phyloP scores from a whole-genome alignment of 2,113 vertebrate genomes.

The Pseudopodoces humilis region DNA sequence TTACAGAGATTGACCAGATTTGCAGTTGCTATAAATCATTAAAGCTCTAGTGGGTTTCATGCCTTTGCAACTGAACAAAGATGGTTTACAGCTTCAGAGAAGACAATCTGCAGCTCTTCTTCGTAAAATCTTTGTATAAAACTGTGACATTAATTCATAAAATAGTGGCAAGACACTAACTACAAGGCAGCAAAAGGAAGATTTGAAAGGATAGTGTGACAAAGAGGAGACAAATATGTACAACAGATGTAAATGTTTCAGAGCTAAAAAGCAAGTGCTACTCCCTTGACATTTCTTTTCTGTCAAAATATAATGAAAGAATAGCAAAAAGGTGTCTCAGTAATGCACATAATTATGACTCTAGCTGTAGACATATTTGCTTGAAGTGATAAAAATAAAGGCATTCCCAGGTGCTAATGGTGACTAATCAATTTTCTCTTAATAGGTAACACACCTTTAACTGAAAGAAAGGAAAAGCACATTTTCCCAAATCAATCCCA shows the following conservation, averaged over 20 bases:
- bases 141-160: neutral
- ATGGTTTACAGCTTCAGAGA: neutral
- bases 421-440: slow-evolving; percentile 25
- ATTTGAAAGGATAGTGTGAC: neutral
- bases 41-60: neutral
- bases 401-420: neutral
- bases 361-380: slow-evolving; percentile 41
- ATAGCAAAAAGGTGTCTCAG: slow-evolving; percentile 29
- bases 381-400: slow-evolving; percentile 36
- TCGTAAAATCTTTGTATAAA: neutral
- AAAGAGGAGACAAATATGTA: slow-evolving; percentile 13
- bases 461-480: neutral
- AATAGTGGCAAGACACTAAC: neutral
- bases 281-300: slow-evolving; percentile 48
- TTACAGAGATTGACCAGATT: neutral
- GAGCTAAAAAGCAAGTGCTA: slow-evolving; percentile 45
- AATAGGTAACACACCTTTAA: neutral
- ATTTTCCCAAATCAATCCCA: neutral
- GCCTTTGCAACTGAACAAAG: neutral
- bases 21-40: neutral
- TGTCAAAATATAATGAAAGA: slow-evolving; percentile 63
- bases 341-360: slow-evolving; percentile 46
- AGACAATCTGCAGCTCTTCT: neutral
- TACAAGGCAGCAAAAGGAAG: neutral
- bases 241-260: slow-evolving; percentile 38